Base-by-base conservation (phyloP, 2,888 invertebrate genomes). In the Heliconius hortense region DNA sequence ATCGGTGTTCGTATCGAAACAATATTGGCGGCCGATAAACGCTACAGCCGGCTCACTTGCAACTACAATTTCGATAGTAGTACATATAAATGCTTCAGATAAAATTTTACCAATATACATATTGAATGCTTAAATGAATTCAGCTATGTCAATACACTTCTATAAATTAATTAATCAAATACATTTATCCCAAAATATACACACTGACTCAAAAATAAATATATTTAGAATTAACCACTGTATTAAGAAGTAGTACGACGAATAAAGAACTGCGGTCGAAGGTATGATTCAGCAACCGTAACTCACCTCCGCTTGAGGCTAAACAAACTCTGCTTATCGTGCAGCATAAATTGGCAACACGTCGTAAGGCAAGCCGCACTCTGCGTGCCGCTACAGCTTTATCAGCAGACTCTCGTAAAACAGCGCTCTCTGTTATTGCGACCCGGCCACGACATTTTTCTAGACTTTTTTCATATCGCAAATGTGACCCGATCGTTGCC, bases 311-410 rank as follows among this genome's bases (percentile, higher is more conserved):
- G 87, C 88, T 88, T 85, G 84, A 85, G 88, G 90, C 90, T 88
- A 91, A 92, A 92, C 92, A 91, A 92, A 91, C 89, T 91, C 87
- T 85, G 93, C 92, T 93, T 94, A 94, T 94, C 93, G 91, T 88
- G 84, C 84, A 85, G 90, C 89, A 93, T 93, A 94, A 93, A 93
- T 94, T 93, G 93, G 92, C 93, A 90, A 91, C 93, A 91, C 91
- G 89, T 93, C 93, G 93, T 93, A 93, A 93, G 92, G 91, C 90
- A 90, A 85, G 85, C 90, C 90, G 88, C 89, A 86, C 87, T 86
- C 86, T 86, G 86, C 87, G 88, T 88, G 84, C 85, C 86, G 85
- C 85, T 82, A 81, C 81, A 82, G 87, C 87, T 91, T 93, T 93
- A 93, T 92, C 93, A 90, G 91, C 87, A 82, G 81, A 84, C 90